Percentiles rank a stretch among this genome's conserved stretches.
phyloP scores from a whole-genome alignment of 2,888 invertebrate genomes.

The Nysson spinosus region DNA sequence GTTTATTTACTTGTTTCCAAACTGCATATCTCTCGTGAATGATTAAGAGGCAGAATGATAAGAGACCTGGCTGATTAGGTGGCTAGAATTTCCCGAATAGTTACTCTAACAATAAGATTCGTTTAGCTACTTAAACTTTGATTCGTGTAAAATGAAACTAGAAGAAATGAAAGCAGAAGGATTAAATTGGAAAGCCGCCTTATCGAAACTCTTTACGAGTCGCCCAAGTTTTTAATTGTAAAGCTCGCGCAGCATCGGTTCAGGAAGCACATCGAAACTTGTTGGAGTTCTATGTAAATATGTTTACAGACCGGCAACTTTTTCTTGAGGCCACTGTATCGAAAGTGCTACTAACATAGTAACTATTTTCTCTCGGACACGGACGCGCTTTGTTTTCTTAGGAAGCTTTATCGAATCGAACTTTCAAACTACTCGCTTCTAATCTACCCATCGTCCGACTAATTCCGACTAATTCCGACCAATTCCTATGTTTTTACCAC shows the following conservation, averaged over 20 bases:
- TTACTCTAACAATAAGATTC: conserved; percentile 20
- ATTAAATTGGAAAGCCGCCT: neutral
- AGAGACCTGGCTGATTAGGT: too few relatives aligned
- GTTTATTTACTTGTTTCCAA: too few relatives aligned
- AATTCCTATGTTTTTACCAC: too few relatives aligned
- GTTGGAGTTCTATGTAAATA: conserved; percentile 31
- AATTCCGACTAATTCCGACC: too few relatives aligned
- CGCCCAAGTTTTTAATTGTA: conserved; percentile 28
- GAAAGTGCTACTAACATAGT: conserved; percentile 10
- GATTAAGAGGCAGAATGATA: too few relatives aligned
- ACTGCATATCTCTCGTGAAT: too few relatives aligned
- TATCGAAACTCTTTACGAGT: conserved; percentile 20
- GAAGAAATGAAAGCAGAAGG: neutral
- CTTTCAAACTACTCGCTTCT: conserved; percentile 60
- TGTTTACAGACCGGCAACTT: conserved; percentile 27
- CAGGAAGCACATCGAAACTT: conserved; percentile 2
- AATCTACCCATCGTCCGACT: conserved; percentile 61
- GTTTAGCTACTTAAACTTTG: conserved; percentile 34
- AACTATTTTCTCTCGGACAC: conserved; percentile 31
- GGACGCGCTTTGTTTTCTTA: conserved; percentile 53
- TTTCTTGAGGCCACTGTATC: neutral
- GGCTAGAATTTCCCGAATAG: conserved; percentile 2
- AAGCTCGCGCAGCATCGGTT: conserved; percentile 4
- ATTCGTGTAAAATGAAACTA: conserved; percentile 17
- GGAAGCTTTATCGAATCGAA: conserved; percentile 54